These are phyloP conservation scores for Hydriomena furcata DNA, from an alignment of 2,888 invertebrate genomes.

Conservation along the genomic window DNA sequence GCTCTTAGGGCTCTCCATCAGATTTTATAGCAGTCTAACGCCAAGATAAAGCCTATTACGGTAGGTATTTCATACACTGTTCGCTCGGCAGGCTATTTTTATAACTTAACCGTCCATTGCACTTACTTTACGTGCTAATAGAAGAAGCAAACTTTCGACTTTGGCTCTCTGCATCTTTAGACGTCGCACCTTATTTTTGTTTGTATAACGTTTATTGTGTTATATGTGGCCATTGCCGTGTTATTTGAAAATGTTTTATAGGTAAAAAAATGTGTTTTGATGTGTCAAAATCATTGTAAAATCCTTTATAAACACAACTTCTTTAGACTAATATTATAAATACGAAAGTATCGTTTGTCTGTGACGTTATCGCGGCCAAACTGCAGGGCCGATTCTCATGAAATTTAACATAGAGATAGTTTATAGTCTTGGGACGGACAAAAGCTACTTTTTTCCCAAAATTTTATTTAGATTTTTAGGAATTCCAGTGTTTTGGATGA, in stretches of 20 bases:
- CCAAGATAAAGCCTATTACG: conserved; percentile 17
- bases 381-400: too few relatives aligned
- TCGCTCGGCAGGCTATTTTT: conserved; percentile 29
- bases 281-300: too few relatives aligned
- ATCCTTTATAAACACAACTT: too few relatives aligned
- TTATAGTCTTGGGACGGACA: too few relatives aligned
- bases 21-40: conserved; percentile 6
- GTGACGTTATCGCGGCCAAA: too few relatives aligned
- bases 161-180: conserved; percentile 5
- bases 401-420: too few relatives aligned
- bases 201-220: conserved; percentile 29
- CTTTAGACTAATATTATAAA: too few relatives aligned
- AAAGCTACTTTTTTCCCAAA: too few relatives aligned
- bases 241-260: conserved; percentile 7
- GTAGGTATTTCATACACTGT: conserved; percentile 14
- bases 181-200: conserved; percentile 33
- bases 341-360: too few relatives aligned
- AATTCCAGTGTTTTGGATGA: too few relatives aligned
- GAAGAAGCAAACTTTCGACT: conserved; percentile 35
- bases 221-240: conserved; percentile 26
- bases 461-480: too few relatives aligned
- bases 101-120: conserved; percentile 33
- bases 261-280: too few relatives aligned
- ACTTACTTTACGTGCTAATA: conserved; percentile 36
- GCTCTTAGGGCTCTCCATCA: conserved; percentile 1